These are phyloP conservation scores for Tokudaia tokunoshimensis DNA, from an alignment of 2,797 vertebrate species.

Conservation along the genomic window DNA sequence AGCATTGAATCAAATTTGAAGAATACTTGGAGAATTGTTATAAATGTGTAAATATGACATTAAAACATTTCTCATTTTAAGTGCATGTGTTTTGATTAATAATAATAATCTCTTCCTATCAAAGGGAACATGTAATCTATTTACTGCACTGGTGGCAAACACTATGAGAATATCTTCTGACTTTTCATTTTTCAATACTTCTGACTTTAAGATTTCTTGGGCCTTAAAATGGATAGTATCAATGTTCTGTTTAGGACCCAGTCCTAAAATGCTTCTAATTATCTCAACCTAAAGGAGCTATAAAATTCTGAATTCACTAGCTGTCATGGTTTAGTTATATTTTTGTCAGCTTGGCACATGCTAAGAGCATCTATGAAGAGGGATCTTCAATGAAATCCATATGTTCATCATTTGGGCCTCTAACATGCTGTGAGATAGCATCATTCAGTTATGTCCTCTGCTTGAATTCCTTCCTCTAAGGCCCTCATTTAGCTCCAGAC, in stretches of 20 bases:
- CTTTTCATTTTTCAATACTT: not conserved
- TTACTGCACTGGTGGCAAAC: not conserved
- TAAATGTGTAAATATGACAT: not conserved
- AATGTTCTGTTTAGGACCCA: not conserved
- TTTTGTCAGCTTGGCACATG: not conserved
- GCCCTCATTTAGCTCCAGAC: not conserved
- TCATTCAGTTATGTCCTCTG: not conserved
- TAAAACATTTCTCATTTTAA: not conserved
- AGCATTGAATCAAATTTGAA: not conserved
- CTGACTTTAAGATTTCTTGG: not conserved
- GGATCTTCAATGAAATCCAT: not conserved
- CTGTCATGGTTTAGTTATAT: not conserved
- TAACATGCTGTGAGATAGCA: not conserved
- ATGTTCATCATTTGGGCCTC: not conserved
- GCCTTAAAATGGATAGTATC: not conserved
- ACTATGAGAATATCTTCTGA: not conserved
- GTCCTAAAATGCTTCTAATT: not conserved
- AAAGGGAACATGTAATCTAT: not conserved
- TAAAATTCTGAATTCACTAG: not conserved
- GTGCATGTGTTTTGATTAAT: not conserved
- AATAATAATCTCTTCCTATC: not conserved
- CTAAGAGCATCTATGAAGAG: not conserved
- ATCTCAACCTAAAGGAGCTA: not conserved
- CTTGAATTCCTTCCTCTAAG: not conserved
- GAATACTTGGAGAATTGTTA: not conserved